Conservation (phyloP, 2,888 invertebrate genomes). For the Endomychus coccineus region DNA sequence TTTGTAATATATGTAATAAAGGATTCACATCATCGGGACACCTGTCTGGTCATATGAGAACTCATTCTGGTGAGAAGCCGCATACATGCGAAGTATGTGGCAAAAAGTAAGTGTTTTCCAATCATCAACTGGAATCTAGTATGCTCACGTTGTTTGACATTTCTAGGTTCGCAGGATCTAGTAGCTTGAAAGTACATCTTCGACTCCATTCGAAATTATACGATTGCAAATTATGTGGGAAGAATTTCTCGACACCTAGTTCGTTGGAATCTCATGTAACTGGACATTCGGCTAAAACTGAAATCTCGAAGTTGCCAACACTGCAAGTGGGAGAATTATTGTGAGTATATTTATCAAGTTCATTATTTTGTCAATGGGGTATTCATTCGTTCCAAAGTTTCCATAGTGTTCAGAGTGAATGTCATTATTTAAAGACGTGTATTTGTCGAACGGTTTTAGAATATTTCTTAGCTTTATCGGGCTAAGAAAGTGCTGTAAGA, state of each 20-base stretch:
- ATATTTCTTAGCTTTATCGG: too few species aligned
- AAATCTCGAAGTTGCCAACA: slow-evolving; percentile 26
- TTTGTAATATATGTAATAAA: slow-evolving; percentile 39
- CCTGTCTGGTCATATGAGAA: slow-evolving; percentile 41
- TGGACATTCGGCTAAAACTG: slow-evolving; percentile 28
- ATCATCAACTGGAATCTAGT: too few species aligned
- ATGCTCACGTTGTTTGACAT: too few species aligned
- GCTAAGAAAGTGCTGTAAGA: too few species aligned
- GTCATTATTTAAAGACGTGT: too few species aligned
- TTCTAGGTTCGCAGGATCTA: slow-evolving; percentile 38
- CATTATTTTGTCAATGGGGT: too few species aligned
- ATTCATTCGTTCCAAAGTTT: too few species aligned
- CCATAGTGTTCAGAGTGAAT: too few species aligned
- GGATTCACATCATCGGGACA: slow-evolving; percentile 42
- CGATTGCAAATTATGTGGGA: slow-evolving; percentile 39
- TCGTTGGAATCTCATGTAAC: slow-evolving; percentile 33
- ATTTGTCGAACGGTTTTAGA: too few species aligned
- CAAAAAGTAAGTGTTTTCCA: slow-evolving; percentile 34
- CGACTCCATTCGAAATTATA: slow-evolving; percentile 34
- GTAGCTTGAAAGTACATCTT: slow-evolving; percentile 39
- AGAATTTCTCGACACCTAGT: slow-evolving; percentile 33
- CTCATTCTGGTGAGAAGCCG: slow-evolving; percentile 42
- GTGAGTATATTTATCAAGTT: slow-evolving; percentile 33
- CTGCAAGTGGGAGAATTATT: slow-evolving; percentile 39
- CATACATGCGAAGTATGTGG: slow-evolving; percentile 39